A percentile compares a stretch with the other conserved stretches of the same genome.
phyloP scores from a whole-genome alignment of 2,113 vertebrate genomes.

The Sander vitreus region DNA sequence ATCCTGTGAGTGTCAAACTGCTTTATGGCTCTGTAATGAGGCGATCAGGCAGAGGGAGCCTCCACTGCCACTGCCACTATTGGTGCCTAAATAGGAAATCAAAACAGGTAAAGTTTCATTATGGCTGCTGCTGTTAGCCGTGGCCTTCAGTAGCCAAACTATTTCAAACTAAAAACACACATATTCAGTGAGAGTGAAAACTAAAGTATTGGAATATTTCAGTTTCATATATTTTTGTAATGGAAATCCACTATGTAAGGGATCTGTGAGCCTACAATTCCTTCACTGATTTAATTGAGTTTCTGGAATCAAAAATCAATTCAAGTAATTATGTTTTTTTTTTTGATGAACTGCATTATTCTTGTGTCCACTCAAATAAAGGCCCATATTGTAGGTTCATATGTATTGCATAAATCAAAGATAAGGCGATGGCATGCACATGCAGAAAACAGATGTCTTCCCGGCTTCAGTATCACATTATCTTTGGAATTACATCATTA shows the following conservation, averaged over 20 bases:
- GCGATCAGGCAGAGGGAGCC: constrained; percentile 68
- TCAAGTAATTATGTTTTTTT: background rate
- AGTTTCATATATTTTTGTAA: constrained; percentile 17
- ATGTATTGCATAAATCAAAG: constrained; percentile 27
- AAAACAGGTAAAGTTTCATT: constrained; percentile 77
- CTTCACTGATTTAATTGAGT: background rate
- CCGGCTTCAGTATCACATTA: constrained; percentile 22
- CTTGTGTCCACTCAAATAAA: background rate
- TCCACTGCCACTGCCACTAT: constrained; percentile 46
- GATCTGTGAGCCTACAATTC: constrained; percentile 3
- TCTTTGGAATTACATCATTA: constrained; percentile 58
- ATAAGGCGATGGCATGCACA: background rate
- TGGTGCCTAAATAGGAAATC: constrained; percentile 71
- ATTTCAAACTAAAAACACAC: constrained; percentile 34
- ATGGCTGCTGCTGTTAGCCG: constrained; percentile 40
- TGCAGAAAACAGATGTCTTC: constrained; percentile 33
- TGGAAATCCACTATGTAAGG: background rate
- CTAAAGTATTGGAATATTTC: constrained; percentile 25
- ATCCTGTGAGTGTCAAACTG: constrained; percentile 82
- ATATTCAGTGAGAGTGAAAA: constrained; percentile 6
- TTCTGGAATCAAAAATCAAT: background rate
- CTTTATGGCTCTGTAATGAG: constrained; percentile 85
- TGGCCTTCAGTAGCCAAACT: background rate
- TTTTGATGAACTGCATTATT: background rate
- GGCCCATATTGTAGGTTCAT: background rate